Conservation (phyloP, 2,113 vertebrate genomes). For the Clarias gariepinus region DNA sequence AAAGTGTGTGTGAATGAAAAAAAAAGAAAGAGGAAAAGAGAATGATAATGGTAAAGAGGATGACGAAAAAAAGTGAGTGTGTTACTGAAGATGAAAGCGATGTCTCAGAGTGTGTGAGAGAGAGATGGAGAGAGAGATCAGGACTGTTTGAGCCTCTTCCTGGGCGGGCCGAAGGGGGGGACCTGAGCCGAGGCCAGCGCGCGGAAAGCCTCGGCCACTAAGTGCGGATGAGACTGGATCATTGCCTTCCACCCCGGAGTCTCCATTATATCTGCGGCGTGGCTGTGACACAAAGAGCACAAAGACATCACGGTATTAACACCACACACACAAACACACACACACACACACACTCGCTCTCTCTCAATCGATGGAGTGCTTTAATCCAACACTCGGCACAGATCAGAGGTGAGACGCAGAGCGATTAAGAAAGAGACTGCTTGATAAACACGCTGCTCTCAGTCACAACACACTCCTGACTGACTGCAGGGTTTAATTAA, state of each 20-base stretch:
- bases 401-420: constrained; percentile 27
- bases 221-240: constrained; percentile 98
- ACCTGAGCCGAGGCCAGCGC: constrained; percentile 95
- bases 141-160: constrained; percentile 98
- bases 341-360: constrained; percentile 46
- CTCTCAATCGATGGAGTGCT: constrained; percentile 71
- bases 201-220: constrained; percentile 97
- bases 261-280: constrained; percentile 96
- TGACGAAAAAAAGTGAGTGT: background rate
- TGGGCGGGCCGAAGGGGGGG: constrained; percentile 93
- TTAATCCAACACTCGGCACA: constrained; percentile 47
- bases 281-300: constrained; percentile 81
- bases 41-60: background rate
- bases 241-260: constrained; percentile 98
- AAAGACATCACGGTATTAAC: constrained; percentile 54
- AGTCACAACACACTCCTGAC: background rate
- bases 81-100: background rate
- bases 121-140: constrained; percentile 68
- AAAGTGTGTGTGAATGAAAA: background rate
- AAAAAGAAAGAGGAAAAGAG: constrained; percentile 49
- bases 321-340: constrained; percentile 66
- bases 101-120: background rate
- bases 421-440: background rate
- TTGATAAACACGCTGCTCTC: background rate
- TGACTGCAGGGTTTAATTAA: background rate